These are phyloP conservation scores for Eristalis tenax DNA, from an alignment of 2,888 invertebrate species.

Conservation along the genomic window DNA sequence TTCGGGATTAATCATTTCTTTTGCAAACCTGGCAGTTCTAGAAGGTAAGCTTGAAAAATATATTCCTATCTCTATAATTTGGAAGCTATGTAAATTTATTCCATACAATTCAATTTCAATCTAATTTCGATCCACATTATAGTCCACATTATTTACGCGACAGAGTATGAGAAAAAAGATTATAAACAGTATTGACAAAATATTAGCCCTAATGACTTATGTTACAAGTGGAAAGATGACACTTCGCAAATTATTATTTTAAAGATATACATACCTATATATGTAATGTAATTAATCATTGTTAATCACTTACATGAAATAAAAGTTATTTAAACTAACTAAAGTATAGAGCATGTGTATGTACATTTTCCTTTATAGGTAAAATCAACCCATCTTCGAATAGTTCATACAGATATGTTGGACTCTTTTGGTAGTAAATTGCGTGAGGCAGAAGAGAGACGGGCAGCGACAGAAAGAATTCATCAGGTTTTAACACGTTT, in stretches of 20 bases:
- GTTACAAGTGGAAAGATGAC: too few species aligned
- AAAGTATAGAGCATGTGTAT: not conserved
- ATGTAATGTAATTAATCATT: too few species aligned
- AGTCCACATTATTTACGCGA: too few species aligned
- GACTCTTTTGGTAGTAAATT: conserved; percentile 87
- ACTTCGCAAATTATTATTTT: too few species aligned
- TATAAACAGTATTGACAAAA: too few species aligned
- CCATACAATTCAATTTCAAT: not conserved
- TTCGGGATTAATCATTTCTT: not conserved
- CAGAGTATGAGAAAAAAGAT: too few species aligned
- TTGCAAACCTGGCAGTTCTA: not conserved
- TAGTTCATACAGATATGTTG: conserved; percentile 79
- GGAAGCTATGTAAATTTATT: not conserved
- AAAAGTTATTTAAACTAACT: not conserved
- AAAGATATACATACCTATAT: too few species aligned
- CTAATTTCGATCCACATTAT: too few species aligned
- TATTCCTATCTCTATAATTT: not conserved
- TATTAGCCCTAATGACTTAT: too few species aligned
- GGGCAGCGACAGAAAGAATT: conserved; percentile 89
- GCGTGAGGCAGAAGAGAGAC: conserved; percentile 89
- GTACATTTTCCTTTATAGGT: not conserved
- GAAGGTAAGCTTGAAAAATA: not conserved
- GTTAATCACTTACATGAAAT: not conserved
- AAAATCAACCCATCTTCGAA: not conserved
- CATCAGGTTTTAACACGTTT: conserved; percentile 78